Evolutionary conservation across 2,797 vertebrate genomes (phyloP).

Genomic region (Mormyrops attenuatus): DNA sequence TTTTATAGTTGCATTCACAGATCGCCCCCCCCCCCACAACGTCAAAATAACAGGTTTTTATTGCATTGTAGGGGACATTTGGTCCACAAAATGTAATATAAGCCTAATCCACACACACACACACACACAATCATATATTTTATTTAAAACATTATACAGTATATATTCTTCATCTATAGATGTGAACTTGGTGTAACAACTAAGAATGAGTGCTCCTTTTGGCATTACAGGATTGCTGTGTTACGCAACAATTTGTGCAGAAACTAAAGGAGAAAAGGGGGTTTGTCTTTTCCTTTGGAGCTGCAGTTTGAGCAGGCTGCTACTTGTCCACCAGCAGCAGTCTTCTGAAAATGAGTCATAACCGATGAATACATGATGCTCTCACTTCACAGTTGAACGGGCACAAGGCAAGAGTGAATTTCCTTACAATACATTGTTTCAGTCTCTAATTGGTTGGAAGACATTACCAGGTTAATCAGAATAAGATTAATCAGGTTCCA

Average conservation of each 20-base stretch:
- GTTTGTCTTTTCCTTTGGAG: neutral
- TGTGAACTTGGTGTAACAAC: neutral
- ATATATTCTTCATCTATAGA: neutral
- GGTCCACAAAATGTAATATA: neutral
- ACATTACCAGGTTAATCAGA: neutral
- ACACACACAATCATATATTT: no score
- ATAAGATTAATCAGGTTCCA: neutral
- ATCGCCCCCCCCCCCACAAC: neutral
- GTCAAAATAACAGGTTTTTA: neutral
- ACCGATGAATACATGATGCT: neutral
- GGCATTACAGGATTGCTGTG: neutral
- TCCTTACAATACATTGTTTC: neutral
- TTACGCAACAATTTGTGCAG: conserved; percentile 11
- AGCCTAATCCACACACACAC: neutral
- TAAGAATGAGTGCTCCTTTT: conserved; percentile 4
- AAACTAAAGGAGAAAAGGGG: neutral
- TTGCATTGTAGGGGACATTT: neutral
- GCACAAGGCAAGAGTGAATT: neutral
- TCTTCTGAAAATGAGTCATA: neutral
- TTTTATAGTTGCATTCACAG: neutral
- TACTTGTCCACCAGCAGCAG: conserved; percentile 1
- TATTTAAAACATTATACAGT: no score
- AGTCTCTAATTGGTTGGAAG: neutral
- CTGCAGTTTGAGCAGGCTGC: neutral
- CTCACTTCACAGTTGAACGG: no score